Evolutionary conservation across 2,888 invertebrate species (phyloP), one percentile per base, ranked within the genome.

Genomic region (Thera obeliscata): DNA sequence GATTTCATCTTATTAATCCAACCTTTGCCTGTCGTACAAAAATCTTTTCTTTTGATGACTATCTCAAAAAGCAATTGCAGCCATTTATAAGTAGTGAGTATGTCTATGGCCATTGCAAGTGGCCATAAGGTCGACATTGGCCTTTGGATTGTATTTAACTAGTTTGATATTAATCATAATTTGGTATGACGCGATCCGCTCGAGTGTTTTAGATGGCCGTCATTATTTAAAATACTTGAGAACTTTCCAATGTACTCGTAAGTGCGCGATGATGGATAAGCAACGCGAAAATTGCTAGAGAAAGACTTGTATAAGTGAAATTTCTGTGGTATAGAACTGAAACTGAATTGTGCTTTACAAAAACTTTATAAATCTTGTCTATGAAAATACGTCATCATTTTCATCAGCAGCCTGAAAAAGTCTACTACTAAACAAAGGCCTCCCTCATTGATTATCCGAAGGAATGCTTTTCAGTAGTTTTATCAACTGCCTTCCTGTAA

Each of bases 121-220:
- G 41, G 41, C 41, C 1, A 7, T 41, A 41, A 5, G 7, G 41
- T 5, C 41, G 7, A 41, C 5, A 41, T 5, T 41, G 41, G 41
- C 41, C 41, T 41, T 7, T 41, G 41, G 41, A 2, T 41, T 7
- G 7, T 41, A 7, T 41, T 87, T 88, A 88, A 85, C 86, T 80
- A 82, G 82, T 79, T 77, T 80, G 88, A 90, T 91, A 91, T 93
- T 91, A 90, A 92, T 92, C 91, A 92, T 90, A 91, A 91, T 93
- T 88, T 85, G 78, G 82, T 83, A 81, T 86, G 91, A 91, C 89
- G 87, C 83, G 86, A 85, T 81, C 84, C 85, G 82, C 78, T 89
- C 87, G 84, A 90, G 89, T 90, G 89, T 90, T 90, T 90, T 88
- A 87, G 87, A 91, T 84, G 85, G 85, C 82, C 80, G 82, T 83